These are phyloP conservation scores for Simalia tracyae DNA, from an alignment of 2,797 vertebrate species.

Conservation along the genomic window DNA sequence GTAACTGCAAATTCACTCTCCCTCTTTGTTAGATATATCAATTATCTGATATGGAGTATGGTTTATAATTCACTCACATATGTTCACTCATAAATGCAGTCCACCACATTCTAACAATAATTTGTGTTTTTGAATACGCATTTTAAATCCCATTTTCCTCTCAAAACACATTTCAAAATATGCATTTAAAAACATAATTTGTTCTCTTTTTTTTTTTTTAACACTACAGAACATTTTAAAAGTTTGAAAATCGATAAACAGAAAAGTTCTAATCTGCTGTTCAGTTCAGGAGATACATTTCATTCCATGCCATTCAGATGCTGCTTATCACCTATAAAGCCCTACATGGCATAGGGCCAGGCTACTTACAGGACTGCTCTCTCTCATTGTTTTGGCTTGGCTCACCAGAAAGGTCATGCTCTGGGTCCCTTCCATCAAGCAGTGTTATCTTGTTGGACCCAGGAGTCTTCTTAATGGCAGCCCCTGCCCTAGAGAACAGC, in stretches of 20 bases:
- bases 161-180: not conserved
- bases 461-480: too few relatives aligned
- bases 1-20: not conserved
- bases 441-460: too few relatives aligned
- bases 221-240: not conserved
- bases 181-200: not conserved
- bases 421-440: too few relatives aligned
- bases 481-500: too few relatives aligned
- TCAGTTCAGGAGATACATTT: too few relatives aligned
- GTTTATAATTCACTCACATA: not conserved
- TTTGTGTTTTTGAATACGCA: not conserved
- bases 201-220: not conserved
- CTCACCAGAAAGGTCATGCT: too few relatives aligned
- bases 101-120: not conserved
- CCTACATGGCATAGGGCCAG: too few relatives aligned
- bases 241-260: not conserved
- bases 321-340: too few relatives aligned
- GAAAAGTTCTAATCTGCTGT: not conserved
- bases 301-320: too few relatives aligned
- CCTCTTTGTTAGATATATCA: not conserved
- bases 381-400: too few relatives aligned
- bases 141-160: not conserved
- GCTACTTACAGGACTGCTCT: too few relatives aligned
- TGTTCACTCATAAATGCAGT: not conserved
- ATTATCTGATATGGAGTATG: not conserved